phyloP scores from a whole-genome alignment of 2,888 invertebrate species.

The Macrophya annulata region DNA sequence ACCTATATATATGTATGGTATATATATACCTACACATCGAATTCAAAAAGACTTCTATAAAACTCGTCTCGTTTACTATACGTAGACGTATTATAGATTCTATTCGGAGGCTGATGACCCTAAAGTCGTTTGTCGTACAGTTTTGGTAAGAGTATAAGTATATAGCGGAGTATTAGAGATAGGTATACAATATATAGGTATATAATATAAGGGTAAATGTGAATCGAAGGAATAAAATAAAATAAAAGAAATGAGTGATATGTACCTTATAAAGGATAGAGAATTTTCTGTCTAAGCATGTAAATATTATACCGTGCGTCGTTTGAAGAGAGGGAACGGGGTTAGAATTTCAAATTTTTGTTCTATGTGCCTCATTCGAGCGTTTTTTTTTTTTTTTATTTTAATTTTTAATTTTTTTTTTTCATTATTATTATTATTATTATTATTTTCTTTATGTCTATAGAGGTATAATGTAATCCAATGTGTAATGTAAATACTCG shows the following conservation, averaged over 20 bases:
- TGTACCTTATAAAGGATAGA: neutral
- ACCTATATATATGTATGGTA: no score
- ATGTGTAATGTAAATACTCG: neutral
- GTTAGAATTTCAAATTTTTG: slow-evolving; percentile 1
- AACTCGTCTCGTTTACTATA: no score
- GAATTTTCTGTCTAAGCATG: neutral
- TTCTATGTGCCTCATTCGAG: neutral
- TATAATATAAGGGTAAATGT: neutral
- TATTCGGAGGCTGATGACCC: neutral
- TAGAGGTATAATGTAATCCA: no score
- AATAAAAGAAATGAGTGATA: neutral
- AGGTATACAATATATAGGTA: neutral
- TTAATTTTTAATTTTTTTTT: no score
- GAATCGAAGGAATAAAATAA: neutral
- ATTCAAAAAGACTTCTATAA: no score
- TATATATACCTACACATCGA: no score
- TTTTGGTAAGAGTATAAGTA: neutral
- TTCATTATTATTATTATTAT: no score
- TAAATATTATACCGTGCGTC: neutral
- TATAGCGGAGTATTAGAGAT: neutral
- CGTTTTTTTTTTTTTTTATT: neutral
- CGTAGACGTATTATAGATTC: neutral
- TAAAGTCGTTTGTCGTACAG: neutral
- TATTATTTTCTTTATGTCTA: no score
- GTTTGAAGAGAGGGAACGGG: neutral